Conservation (phyloP, 1,140 invertebrate species). For the Stenopsyche tienmushanensis region DNA sequence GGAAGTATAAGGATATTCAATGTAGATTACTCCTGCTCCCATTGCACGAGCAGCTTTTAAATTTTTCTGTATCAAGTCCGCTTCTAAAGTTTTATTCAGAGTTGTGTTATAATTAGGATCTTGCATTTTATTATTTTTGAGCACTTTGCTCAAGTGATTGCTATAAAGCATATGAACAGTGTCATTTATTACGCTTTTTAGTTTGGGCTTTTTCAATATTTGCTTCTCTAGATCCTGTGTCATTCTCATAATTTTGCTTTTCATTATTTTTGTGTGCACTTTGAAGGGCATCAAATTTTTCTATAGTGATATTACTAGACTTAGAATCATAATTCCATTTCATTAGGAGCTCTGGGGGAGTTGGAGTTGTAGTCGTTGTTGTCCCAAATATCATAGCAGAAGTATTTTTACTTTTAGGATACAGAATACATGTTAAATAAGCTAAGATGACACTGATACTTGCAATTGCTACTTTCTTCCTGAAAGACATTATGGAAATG, state of each 20-base stretch:
- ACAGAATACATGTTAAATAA: too few relatives aligned
- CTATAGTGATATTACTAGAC: constrained; percentile 22
- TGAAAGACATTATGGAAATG: too few relatives aligned
- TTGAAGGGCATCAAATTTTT: constrained; percentile 39
- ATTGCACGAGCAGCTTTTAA: constrained; percentile 23
- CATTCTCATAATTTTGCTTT: constrained; percentile 30
- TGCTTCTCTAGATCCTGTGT: not conserved
- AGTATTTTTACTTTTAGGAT: too few relatives aligned
- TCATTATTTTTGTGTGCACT: constrained; percentile 36
- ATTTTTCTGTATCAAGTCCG: constrained; percentile 27
- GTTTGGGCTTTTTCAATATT: not conserved
- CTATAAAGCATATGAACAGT: constrained; percentile 34
- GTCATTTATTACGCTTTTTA: not conserved
- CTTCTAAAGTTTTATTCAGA: constrained; percentile 20
- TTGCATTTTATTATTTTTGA: constrained; percentile 8
- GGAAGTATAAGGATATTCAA: constrained; percentile 28
- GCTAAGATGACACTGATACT: too few relatives aligned
- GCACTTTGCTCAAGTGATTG: constrained; percentile 19
- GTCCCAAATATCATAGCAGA: too few relatives aligned
- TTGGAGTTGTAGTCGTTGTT: constrained; percentile 37
- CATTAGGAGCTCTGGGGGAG: constrained; percentile 26
- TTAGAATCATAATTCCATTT: constrained; percentile 22
- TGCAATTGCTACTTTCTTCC: too few relatives aligned
- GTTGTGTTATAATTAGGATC: not conserved
- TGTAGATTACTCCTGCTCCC: constrained; percentile 28